Evolutionary conservation across 2,888 invertebrate genomes (phyloP).

Genomic region (Callyntrura guangdongensis): DNA sequence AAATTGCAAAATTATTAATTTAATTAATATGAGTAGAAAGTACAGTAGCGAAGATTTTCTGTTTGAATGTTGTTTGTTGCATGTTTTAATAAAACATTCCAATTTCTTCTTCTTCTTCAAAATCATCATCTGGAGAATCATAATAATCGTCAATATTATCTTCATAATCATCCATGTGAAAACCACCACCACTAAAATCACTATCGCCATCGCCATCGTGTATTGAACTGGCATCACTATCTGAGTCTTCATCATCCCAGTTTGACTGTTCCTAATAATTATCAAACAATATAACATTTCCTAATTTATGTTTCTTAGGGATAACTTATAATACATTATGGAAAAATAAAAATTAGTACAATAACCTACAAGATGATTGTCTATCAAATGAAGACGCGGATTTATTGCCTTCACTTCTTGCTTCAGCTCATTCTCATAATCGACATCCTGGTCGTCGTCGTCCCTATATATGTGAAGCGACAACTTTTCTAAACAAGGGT

Average conservation of each 20-base stretch:
- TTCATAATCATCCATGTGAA: slow-evolving; percentile 19
- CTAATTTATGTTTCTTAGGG: background rate
- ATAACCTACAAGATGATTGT: slow-evolving; percentile 37
- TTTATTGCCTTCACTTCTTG: slow-evolving; percentile 59
- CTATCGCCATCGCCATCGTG: slow-evolving; percentile 67
- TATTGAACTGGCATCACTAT: slow-evolving; percentile 67
- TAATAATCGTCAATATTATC: slow-evolving; percentile 46
- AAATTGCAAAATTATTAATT: no score
- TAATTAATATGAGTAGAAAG: no score
- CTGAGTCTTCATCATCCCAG: slow-evolving; percentile 72
- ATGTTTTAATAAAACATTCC: no score
- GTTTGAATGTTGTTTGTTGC: no score
- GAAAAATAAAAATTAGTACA: background rate
- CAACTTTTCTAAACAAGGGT: slow-evolving; percentile 74
- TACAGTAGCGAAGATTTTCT: no score
- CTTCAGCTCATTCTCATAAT: background rate
- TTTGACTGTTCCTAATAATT: slow-evolving; percentile 63
- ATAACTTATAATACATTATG: no score
- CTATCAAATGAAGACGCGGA: slow-evolving; percentile 51
- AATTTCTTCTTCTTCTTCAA: slow-evolving; percentile 21
- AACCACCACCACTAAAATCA: slow-evolving; percentile 63
- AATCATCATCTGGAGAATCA: slow-evolving; percentile 47
- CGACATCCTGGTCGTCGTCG: slow-evolving; percentile 60
- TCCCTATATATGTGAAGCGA: slow-evolving; percentile 54
- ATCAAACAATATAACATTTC: background rate